Evolutionary conservation across 2,888 invertebrate genomes (phyloP), one percentile per base, ranked within the genome.

Genomic region (Lagria hirta): DNA sequence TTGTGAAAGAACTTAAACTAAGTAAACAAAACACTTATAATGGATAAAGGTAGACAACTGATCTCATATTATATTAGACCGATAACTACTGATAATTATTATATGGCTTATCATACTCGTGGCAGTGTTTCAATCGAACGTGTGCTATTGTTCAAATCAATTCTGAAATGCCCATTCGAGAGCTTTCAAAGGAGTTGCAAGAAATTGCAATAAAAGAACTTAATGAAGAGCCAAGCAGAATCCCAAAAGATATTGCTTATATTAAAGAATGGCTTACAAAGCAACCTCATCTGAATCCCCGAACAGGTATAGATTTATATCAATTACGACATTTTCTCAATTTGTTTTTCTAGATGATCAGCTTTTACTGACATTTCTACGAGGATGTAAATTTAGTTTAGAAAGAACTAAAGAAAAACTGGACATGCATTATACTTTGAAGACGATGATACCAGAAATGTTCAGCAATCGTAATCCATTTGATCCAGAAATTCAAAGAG

Each of bases 351-450:
- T 60, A 77, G 81, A 81, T 63, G 81, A 83, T 54, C 82, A 83
- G 65, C 81, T 80, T 72, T 58, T 84, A 32, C 57, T 80, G 5
- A 69, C 76, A 1, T 84, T 82, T 61, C 68, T 84, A 11, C 73
- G 84, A 4, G 82, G 83, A 18, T 80, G 80, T 58, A 83, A 83
- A 64, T 82, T 74, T 62, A 82, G 43, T 10, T 13, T 43, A 4
- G 43, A 43, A 22, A 11, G 43, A 3, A 36, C 35, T 4, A 83
- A 83, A 57, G 74, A 78, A 52, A 83, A 82, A 61, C 47, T 83
- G 3, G 83, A 83, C 56, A 66, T 74, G 29, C 80, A 72, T 55
- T 79, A 81, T 57, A 75, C 82, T 1, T 43, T 81, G 37, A 71
- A 74, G 13, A 65, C 73, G 1, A 65, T 74, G 18, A 69, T 76